Evolutionary conservation across 2,888 invertebrate genomes (phyloP), one percentile per base, ranked within the genome.

Genomic region (Athrips mouffetella): DNA sequence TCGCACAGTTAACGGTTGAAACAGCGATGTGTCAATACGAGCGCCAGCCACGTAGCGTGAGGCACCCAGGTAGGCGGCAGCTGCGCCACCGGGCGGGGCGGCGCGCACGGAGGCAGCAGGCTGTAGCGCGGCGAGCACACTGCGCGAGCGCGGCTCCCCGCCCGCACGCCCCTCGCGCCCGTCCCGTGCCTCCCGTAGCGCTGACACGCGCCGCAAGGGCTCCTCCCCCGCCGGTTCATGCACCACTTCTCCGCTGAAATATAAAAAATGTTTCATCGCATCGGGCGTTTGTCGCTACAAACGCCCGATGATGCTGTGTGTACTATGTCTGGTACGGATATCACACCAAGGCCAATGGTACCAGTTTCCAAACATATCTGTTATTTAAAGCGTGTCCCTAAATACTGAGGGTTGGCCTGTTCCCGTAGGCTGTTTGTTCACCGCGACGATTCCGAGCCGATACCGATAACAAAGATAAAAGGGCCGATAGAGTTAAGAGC

Each of bases 41-140:
- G 83, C 85, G 51, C 95, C 95, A 53, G 94, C 93, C 59, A 95
- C 91, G 78, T 95, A 96, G 66, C 96, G 90, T 58, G 95, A 92
- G 55, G 94, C 92, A 57, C 92, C 91, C 55, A 96, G 80, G 80
- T 96, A 96, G 55, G 94, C 93, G 63, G 94, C 93, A 60, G 94
- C 94, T 59, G 94, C 94, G 63, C 93, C 93, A 16, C 59, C 62
- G 2, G 52, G 18, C 53, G 40, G 51, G 47, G 20, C 50, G 50
- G 41, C 35, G 50, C 52, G 45, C 52, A 48, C 20, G 41, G 47
- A 50, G 3, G 50, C 16, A 53, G 37, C 51, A 47, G 21, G 49
- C 39, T 42, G 55, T 52, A 47, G 49, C 52, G 57, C 51, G 23
- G 52, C 58, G 52, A 58, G 54, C 55, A 59, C 59, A 59, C 65